Evolutionary conservation across 2,797 vertebrate genomes (phyloP), one percentile per base, ranked within the genome.

Genomic region (Fratercula arctica): DNA sequence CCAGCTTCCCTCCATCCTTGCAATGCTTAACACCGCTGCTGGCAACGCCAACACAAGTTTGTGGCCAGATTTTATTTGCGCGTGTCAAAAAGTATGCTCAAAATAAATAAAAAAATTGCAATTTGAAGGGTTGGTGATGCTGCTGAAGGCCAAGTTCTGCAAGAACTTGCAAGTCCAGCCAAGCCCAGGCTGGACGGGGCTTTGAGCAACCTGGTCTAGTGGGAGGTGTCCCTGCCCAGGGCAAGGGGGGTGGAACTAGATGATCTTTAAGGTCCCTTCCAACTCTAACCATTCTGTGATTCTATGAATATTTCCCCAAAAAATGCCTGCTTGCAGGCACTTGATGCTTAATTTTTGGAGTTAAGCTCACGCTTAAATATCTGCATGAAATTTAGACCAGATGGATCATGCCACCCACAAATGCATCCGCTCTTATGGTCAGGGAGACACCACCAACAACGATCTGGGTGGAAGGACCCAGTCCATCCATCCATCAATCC

Each of bases 21-120:
- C 3, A 8, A 26, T 0, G 3, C 15, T 35, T 31, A 67, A 10
- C 0, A 1, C 12, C 3, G 0, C 21, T 9, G 41, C 54, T 57
- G 77, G 56, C 41, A 85, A 35, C 1, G 4, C 45, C 64, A 77
- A 25, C 1, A 0, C 8, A 12, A 48, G 26, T n/a, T 46, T 31
- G 69, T 25, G 74, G 54, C 20, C 73, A 61, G 46, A 13, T 43
- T 72, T 64, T 43, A 53, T 25, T 25, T 17, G 39, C 51, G 29
- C 0, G 0, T 46, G 69, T 63, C 43, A 51, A 81, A 53, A 79
- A 66, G 37, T 1, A n/a, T 1, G n/a, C n/a, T 35, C 35, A 2
- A 48, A 86, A 80, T 63, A 37, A 84, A 70, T n/a, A 15, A 35
- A 46, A 6, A 33, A 39, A 81, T 51, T 5, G 37, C 14, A 53